Conservation (phyloP, 2,888 invertebrate genomes). For the Eucera pruinosa region DNA sequence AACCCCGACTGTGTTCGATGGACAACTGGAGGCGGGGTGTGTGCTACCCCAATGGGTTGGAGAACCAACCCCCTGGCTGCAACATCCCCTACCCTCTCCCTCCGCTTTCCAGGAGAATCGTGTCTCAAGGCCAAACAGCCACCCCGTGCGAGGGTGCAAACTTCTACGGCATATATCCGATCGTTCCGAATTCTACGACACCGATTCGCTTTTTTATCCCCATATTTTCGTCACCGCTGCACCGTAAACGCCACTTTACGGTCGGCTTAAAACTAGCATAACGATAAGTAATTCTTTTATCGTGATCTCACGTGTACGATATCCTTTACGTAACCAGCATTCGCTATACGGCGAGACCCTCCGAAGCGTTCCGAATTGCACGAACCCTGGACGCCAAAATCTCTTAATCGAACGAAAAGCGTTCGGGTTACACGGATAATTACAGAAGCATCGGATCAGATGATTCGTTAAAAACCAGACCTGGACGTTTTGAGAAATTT, state of each 20-base stretch:
- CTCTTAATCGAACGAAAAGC: no score
- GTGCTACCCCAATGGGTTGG: slow-evolving; percentile 60
- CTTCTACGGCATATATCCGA: background rate
- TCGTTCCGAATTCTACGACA: slow-evolving; percentile 3
- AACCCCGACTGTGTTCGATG: slow-evolving; percentile 72
- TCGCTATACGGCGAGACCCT: no score
- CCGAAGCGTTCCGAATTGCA: no score
- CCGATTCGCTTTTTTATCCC: background rate
- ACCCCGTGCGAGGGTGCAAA: slow-evolving; percentile 13
- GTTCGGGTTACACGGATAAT: no score
- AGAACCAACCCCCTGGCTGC: slow-evolving; percentile 71
- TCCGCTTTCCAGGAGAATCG: slow-evolving; percentile 54
- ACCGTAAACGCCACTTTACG: slow-evolving; percentile 7
- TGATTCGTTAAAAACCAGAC: no score
- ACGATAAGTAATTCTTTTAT: slow-evolving; percentile 10
- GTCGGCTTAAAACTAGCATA: slow-evolving; percentile 6
- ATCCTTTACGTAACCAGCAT: background rate
- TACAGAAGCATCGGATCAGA: no score
- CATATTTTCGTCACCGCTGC: slow-evolving; percentile 12
- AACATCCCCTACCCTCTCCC: slow-evolving; percentile 71
- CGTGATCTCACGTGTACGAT: slow-evolving; percentile 29
- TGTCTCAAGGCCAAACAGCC: slow-evolving; percentile 72
- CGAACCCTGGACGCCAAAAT: no score
- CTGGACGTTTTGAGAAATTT: no score
- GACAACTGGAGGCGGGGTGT: slow-evolving; percentile 69